Percentiles rank a stretch among this genome's conserved stretches.
phyloP scores from a whole-genome alignment of 2,797 vertebrate genomes.

The Iguana delicatissima region DNA sequence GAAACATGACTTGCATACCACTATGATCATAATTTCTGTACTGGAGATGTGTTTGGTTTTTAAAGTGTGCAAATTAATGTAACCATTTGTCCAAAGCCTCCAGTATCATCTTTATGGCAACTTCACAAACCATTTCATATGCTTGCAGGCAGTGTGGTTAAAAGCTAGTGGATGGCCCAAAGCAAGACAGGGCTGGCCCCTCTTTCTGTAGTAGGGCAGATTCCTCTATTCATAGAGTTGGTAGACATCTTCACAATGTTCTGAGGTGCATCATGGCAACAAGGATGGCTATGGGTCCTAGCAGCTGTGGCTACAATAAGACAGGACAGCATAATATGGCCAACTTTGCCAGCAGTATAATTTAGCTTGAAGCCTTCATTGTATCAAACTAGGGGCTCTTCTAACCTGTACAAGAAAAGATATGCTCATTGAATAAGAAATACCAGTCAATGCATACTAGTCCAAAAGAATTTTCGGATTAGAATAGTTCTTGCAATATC shows the following conservation, averaged over 20 bases:
- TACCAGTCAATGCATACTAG: neutral
- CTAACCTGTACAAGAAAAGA: too few relatives aligned
- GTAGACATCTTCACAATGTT: too few relatives aligned
- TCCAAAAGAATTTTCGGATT: neutral
- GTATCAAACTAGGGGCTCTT: neutral
- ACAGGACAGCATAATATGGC: neutral
- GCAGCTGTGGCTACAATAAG: neutral
- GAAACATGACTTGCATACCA: neutral
- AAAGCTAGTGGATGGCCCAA: neutral
- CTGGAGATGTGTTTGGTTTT: neutral
- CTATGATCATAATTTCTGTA: neutral
- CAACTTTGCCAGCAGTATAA: neutral
- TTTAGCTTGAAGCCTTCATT: neutral
- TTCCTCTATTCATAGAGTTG: neutral
- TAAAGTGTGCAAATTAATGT: neutral
- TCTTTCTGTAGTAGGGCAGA: neutral
- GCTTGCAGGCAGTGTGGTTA: neutral
- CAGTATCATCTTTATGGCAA: neutral
- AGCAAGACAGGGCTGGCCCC: too few relatives aligned
- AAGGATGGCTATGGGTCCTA: neutral
- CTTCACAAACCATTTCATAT: neutral
- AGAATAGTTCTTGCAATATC: neutral
- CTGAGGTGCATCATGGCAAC: neutral
- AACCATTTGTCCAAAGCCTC: neutral
- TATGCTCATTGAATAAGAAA: too few relatives aligned